Evolutionary conservation across 2,113 vertebrate genomes (phyloP), one percentile per base, ranked within the genome.

Genomic region (Leucosticte australis): DNA sequence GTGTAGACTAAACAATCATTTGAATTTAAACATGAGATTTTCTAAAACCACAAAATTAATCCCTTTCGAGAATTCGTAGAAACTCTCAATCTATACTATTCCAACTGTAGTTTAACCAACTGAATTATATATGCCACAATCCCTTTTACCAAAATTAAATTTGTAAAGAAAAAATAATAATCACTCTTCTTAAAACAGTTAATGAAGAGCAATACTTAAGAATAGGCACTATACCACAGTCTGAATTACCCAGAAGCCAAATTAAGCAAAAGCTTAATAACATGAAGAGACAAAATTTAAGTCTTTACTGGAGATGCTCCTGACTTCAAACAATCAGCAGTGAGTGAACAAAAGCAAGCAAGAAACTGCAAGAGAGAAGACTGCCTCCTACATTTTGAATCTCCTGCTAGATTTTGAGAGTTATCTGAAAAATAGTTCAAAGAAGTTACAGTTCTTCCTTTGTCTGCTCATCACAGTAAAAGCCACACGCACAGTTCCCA

Each of bases 351-450:
- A 80, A 57, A 94, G 23, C 57, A 93, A 87, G 85, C 71, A 74
- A 92, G 37, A 35, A 71, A 88, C 71, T 74, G n/a, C n/a, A 84
- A 84, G 56, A 75, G 30, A 70, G 39, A 63, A 85, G 52, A 78
- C 23, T 53, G 81, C 65, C 53, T 94, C 77, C 31, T 53, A 89
- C 74, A 79, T 95, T 94, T 86, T 78, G 31, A 84, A 82, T 87
- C 60, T 91, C 80, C 57, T 87, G 73, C 41, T 52, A 91, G 70
- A 95, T 91, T 92, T 81, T 69, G 53, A 87, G 67, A 87, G 59
- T 73, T 60, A 91, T 83, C 23, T 82, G 69, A 80, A 90, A 87
- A 93, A 68, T 0, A 91, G 53, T 94, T 95, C 81, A 96, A 96
- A 95, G 91, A 26, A 68, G 37, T 46, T 87, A 82, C 83, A 95